A percentile compares a stretch with the other conserved stretches of the same genome.
Conservation (phyloP, 2,797 vertebrate genomes). For the Schizopygopsis pylzovi region DNA sequence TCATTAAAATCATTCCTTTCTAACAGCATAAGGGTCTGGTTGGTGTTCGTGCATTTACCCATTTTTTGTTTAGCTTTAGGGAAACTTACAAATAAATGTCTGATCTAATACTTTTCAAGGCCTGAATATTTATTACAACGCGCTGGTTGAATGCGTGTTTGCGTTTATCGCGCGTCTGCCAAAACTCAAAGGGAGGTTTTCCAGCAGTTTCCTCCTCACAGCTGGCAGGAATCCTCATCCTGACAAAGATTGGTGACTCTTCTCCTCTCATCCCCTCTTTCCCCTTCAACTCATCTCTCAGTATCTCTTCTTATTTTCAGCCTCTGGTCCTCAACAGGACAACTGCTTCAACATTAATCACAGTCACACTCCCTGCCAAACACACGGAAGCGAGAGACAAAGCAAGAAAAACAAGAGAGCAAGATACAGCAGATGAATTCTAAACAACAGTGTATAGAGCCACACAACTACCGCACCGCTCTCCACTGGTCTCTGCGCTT, state of each 20-base stretch:
- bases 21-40: neutral
- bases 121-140: neutral
- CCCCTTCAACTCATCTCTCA: conserved; percentile 58
- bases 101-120: conserved; percentile 15
- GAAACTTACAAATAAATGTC: neutral
- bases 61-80: conserved; percentile 9
- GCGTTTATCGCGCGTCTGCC: neutral
- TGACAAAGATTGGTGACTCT: conserved; percentile 79
- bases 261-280: conserved; percentile 46
- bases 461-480: neutral
- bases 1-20: neutral
- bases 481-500: neutral
- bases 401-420: conserved; percentile 6
- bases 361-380: conserved; percentile 76
- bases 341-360: conserved; percentile 80
- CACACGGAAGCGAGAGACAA: conserved; percentile 59
- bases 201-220: conserved; percentile 47
- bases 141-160: neutral
- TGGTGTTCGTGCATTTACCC: neutral
- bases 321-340: conserved; percentile 71
- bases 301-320: conserved; percentile 52
- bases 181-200: conserved; percentile 13
- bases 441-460: neutral
- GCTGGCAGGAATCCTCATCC: conserved; percentile 72
- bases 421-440: neutral